Percentiles rank a stretch among this genome's conserved stretches.
Evolutionary conservation across 2,113 vertebrate species (phyloP).

Genomic region (Corythoichthys haematopterus): DNA sequence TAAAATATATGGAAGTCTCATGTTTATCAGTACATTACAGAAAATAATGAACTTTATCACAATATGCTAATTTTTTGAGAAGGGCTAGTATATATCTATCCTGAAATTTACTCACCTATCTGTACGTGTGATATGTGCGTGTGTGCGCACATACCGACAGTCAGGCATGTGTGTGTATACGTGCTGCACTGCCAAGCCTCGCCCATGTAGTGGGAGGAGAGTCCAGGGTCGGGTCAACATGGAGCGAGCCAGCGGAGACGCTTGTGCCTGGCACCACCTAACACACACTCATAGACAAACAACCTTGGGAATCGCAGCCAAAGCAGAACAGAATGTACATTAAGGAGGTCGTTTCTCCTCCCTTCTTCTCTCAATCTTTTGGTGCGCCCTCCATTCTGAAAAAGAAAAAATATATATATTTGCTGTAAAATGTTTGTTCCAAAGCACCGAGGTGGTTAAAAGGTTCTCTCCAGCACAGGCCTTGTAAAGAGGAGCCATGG

Average conservation of each 20-base stretch:
- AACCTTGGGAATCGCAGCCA: conserved; percentile 63
- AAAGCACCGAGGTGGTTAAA: not conserved
- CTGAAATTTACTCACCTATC: not conserved
- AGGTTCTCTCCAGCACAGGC: conserved; percentile 37
- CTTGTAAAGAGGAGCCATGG: conserved; percentile 52
- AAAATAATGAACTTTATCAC: too few relatives aligned
- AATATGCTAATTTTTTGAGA: too few relatives aligned
- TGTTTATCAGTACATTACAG: too few relatives aligned
- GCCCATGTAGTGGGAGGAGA: conserved; percentile 61
- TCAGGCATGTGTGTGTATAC: conserved; percentile 48
- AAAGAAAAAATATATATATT: not conserved
- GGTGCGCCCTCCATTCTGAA: conserved; percentile 9
- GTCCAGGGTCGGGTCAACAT: conserved; percentile 70
- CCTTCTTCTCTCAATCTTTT: conserved; percentile 28
- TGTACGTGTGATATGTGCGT: conserved; percentile 12
- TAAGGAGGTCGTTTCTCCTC: conserved; percentile 55
- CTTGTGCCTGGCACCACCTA: conserved; percentile 73
- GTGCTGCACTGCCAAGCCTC: conserved; percentile 48
- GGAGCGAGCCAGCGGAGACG: conserved; percentile 58
- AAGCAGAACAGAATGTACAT: conserved; percentile 71
- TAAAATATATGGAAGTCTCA: too few relatives aligned
- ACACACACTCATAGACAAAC: conserved; percentile 50
- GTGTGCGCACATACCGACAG: conserved; percentile 43
- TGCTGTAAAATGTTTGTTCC: conserved; percentile 4
- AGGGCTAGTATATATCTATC: not conserved